phyloP scores from a whole-genome alignment of 2,888 invertebrate species.

The Prionchulus punctatus region DNA sequence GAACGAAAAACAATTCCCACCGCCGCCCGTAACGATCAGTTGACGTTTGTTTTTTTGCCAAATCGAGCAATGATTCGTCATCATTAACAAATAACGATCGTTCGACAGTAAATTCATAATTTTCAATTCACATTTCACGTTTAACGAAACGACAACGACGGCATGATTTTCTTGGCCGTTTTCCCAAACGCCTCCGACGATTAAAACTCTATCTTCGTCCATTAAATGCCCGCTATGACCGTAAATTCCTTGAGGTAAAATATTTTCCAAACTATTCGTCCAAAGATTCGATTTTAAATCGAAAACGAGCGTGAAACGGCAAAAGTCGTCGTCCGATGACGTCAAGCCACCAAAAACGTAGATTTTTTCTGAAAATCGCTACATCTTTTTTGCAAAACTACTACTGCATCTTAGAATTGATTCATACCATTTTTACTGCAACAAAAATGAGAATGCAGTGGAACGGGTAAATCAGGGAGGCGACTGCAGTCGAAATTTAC shows the following conservation, averaged over 20 bases:
- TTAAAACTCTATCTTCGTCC: neutral
- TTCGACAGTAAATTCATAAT: no score
- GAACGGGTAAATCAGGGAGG: neutral
- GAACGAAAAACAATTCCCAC: conserved; percentile 37
- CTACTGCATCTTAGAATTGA: no score
- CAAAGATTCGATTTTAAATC: neutral
- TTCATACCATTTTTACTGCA: no score
- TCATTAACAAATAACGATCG: no score
- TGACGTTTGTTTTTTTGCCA: neutral
- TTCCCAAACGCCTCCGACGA: neutral
- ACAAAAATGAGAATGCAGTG: conserved; percentile 4
- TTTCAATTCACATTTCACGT: no score
- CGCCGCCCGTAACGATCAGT: conserved; percentile 31
- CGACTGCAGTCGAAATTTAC: neutral
- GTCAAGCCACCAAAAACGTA: neutral
- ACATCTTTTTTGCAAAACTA: neutral
- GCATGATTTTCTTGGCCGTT: neutral
- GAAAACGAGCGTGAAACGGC: neutral
- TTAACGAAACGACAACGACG: neutral
- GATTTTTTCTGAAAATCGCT: neutral
- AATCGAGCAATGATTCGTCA: neutral
- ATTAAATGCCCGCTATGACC: neutral
- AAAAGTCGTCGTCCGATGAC: neutral
- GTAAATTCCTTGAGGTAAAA: neutral
- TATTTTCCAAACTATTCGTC: neutral